Percentiles rank a stretch among this genome's conserved stretches.
These are phyloP conservation scores for Diplazon laetatorius DNA, from an alignment of 2,888 invertebrate genomes.

Conservation along the genomic window DNA sequence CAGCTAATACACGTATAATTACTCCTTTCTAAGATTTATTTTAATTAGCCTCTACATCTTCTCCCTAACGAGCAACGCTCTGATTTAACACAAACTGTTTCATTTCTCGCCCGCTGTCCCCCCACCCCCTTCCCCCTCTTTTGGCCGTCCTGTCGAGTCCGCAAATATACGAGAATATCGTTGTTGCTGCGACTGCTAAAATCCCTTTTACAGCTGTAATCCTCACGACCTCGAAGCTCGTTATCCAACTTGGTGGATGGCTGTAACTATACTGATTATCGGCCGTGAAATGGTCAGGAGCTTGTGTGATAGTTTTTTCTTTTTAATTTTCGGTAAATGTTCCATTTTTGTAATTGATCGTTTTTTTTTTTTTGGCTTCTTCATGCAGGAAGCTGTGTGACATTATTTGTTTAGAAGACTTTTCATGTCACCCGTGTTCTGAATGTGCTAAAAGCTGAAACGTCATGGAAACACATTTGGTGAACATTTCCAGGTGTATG, in stretches of 20 bases:
- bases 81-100: constrained; percentile 73
- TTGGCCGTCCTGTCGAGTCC: constrained; percentile 60
- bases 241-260: constrained; percentile 35
- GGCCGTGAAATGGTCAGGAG: too few species aligned
- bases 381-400: too few species aligned
- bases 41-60: constrained; percentile 82
- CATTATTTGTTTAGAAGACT: too few species aligned
- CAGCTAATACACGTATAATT: constrained; percentile 83
- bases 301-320: too few species aligned
- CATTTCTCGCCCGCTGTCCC: constrained; percentile 48
- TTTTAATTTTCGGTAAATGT: too few species aligned
- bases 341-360: too few species aligned
- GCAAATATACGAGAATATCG: constrained; percentile 52
- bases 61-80: constrained; percentile 80
- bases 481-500: too few species aligned
- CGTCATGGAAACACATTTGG: too few species aligned
- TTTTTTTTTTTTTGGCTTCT: too few species aligned
- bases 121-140: constrained; percentile 64
- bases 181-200: constrained; percentile 54
- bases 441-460: too few species aligned
- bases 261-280: constrained; percentile 23
- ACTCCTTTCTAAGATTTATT: constrained; percentile 83
- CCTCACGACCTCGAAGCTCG: constrained; percentile 47
- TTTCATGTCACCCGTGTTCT: too few species aligned
- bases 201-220: constrained; percentile 51